phyloP scores from a whole-genome alignment of 2,888 invertebrate genomes.

The Diaphora mendica region DNA sequence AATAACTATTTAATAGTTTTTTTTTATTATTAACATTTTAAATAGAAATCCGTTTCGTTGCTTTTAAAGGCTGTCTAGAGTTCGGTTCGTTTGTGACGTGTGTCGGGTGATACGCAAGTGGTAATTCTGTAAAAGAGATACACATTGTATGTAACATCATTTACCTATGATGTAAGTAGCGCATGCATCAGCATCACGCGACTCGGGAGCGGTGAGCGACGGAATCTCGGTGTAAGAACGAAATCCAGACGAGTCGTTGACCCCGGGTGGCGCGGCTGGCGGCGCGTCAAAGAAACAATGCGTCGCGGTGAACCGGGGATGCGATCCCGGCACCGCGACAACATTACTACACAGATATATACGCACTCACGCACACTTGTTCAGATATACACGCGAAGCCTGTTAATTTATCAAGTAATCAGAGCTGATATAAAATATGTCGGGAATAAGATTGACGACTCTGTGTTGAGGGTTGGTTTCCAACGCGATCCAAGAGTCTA shows the following conservation, averaged over 20 bases:
- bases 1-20: slow-evolving; percentile 7
- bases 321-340: slow-evolving; percentile 50
- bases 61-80: neutral
- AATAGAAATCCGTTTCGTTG: neutral
- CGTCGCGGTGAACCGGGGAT: slow-evolving; percentile 63
- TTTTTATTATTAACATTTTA: neutral
- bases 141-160: slow-evolving; percentile 30
- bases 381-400: neutral
- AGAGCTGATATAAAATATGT: neutral
- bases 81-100: neutral
- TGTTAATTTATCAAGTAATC: slow-evolving; percentile 13
- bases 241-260: slow-evolving; percentile 84
- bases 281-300: slow-evolving; percentile 84
- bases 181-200: slow-evolving; percentile 48
- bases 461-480: neutral
- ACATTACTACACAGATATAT: slow-evolving; percentile 15
- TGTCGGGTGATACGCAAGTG: neutral
- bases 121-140: slow-evolving; percentile 14
- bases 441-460: neutral
- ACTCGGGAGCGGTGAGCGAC: slow-evolving; percentile 51
- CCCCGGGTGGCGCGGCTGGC: slow-evolving; percentile 68
- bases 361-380: slow-evolving; percentile 28
- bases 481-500: neutral
- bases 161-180: slow-evolving; percentile 46
- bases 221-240: slow-evolving; percentile 77